Evolutionary conservation across 2,113 vertebrate species (phyloP).

Genomic region (Python bivittatus): DNA sequence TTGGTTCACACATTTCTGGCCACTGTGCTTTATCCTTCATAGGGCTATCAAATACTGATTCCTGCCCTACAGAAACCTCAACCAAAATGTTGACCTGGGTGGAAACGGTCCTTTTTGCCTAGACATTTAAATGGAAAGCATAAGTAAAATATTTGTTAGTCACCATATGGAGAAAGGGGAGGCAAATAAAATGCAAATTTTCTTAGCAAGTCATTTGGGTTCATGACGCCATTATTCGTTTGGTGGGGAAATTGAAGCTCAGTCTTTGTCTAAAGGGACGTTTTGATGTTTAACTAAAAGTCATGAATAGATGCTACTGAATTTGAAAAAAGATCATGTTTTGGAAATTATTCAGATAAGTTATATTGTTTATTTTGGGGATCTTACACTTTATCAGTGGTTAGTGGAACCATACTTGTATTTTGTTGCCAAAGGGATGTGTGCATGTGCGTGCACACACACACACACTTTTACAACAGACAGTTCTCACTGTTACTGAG

Average conservation of each 20-base stretch:
- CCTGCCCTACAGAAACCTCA: not conserved
- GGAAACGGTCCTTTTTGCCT: constrained; percentile 20
- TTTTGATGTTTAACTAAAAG: constrained; percentile 40
- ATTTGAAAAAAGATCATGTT: constrained; percentile 25
- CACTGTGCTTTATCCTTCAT: not conserved
- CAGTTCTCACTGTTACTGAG: too few relatives aligned
- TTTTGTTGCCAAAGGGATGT: not conserved
- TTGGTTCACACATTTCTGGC: not conserved
- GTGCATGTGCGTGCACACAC: not conserved
- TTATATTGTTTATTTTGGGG: not conserved
- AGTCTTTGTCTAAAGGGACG: constrained; percentile 40
- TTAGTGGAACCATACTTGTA: not conserved
- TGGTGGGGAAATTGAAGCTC: constrained; percentile 45
- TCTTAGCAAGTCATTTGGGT: constrained; percentile 39
- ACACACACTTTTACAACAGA: not conserved
- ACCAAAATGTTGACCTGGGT: constrained; percentile 13
- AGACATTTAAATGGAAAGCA: constrained; percentile 44
- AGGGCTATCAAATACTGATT: not conserved
- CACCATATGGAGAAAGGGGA: constrained; percentile 7
- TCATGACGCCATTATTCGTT: constrained; percentile 12
- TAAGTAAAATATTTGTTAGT: constrained; percentile 52
- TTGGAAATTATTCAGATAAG: not conserved
- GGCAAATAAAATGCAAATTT: constrained; percentile 54
- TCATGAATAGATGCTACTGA: not conserved
- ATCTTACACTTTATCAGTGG: not conserved